These are phyloP conservation scores for Centropus bengalensis DNA, from an alignment of 2,113 vertebrate genomes.

Conservation along the genomic window DNA sequence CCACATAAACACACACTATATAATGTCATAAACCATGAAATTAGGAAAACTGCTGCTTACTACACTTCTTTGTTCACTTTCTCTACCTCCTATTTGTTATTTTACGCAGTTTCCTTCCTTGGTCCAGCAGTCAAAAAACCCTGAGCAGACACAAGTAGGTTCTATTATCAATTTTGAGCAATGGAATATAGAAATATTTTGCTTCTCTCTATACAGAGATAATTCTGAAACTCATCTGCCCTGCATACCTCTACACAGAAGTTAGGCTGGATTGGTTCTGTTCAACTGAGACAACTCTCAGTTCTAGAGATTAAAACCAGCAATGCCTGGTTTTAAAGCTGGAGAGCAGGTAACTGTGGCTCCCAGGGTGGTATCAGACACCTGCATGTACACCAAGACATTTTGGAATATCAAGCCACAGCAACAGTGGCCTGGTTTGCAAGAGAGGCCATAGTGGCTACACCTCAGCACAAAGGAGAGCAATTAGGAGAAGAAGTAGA, in stretches of 20 bases:
- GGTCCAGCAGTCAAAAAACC: neutral
- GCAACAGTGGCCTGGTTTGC: neutral
- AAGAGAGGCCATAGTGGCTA: neutral
- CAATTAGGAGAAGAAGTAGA: neutral
- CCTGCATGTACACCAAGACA: neutral
- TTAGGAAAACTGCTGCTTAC: neutral
- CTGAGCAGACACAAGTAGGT: neutral
- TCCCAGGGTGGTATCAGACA: neutral
- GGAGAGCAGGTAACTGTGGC: neutral
- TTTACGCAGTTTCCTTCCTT: neutral
- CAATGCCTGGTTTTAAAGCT: neutral
- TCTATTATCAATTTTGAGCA: neutral
- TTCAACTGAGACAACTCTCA: neutral
- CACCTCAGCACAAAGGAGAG: neutral
- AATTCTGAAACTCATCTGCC: neutral
- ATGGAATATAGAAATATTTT: neutral
- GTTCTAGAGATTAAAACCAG: neutral
- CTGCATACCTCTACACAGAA: neutral
- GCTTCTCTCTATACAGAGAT: neutral
- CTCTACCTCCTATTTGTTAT: neutral
- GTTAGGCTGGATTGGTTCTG: neutral
- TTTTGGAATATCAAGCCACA: neutral
- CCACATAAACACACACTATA: neutral
- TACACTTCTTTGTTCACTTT: neutral
- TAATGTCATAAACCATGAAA: neutral